These are phyloP conservation scores for Amazona finschi DNA, from an alignment of 2,797 vertebrate genomes.

Conservation along the genomic window DNA sequence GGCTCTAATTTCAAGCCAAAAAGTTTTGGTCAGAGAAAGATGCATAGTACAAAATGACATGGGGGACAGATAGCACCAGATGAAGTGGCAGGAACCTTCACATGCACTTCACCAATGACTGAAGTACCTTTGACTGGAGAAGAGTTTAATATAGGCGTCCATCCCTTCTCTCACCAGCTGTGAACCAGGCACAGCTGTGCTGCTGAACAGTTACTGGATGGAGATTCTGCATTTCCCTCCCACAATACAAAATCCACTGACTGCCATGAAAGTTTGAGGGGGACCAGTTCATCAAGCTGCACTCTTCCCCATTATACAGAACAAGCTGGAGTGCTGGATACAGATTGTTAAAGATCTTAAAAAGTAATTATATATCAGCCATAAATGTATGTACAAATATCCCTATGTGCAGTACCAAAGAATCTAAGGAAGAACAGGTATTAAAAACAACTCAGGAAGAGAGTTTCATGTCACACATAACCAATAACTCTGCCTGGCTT, in stretches of 20 bases:
- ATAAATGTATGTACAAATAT: background rate
- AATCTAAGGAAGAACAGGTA: background rate
- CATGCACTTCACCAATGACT: background rate
- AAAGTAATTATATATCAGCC: background rate
- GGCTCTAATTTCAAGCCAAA: background rate
- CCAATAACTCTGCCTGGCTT: background rate
- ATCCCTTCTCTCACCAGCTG: background rate
- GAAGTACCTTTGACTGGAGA: background rate
- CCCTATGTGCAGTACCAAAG: background rate
- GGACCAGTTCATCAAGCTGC: background rate
- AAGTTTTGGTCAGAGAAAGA: background rate
- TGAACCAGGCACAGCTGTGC: background rate
- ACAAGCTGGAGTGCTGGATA: background rate
- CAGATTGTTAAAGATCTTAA: slow-evolving; percentile 15
- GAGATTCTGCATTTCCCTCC: background rate
- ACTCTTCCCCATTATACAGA: background rate
- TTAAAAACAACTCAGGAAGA: background rate
- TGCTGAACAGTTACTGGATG: background rate
- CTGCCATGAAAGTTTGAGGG: background rate
- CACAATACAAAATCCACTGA: background rate
- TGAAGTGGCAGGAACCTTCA: background rate
- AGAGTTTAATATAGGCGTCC: background rate
- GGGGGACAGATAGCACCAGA: background rate
- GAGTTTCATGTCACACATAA: background rate
- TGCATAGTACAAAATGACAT: background rate